Evolutionary conservation across 2,113 vertebrate genomes (phyloP).

Genomic region (Larimichthys crocea): DNA sequence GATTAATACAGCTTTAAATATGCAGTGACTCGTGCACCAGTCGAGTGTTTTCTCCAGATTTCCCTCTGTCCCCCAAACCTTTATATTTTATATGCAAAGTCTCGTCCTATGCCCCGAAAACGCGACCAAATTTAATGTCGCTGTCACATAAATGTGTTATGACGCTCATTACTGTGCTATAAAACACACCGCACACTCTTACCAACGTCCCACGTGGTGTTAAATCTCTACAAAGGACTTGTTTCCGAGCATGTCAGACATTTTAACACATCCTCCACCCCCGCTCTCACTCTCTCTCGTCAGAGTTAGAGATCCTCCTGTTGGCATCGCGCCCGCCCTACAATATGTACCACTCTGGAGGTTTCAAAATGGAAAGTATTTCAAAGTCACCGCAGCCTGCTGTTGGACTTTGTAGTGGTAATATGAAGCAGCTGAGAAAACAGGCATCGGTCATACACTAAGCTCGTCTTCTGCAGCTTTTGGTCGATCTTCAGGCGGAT

Average conservation of each 20-base stretch:
- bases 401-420: slow-evolving; percentile 67
- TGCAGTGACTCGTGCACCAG: neutral
- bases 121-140: neutral
- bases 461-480: slow-evolving; percentile 14
- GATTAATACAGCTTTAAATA: neutral
- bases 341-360: slow-evolving; percentile 32
- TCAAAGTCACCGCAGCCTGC: slow-evolving; percentile 63
- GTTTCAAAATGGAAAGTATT: slow-evolving; percentile 73
- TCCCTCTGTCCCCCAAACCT: neutral
- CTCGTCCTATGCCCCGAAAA: slow-evolving; percentile 2
- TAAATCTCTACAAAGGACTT: slow-evolving; percentile 52
- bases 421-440: slow-evolving; percentile 79
- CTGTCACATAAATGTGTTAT: slow-evolving; percentile 31
- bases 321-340: slow-evolving; percentile 29
- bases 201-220: slow-evolving; percentile 34
- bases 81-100: neutral
- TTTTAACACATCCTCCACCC: slow-evolving; percentile 10
- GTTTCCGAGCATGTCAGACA: slow-evolving; percentile 37
- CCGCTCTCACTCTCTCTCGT: neutral
- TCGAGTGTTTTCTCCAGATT: neutral
- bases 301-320: slow-evolving; percentile 23
- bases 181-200: slow-evolving; percentile 46
- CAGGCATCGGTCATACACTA: slow-evolving; percentile 25
- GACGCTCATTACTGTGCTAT: slow-evolving; percentile 41
- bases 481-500: slow-evolving; percentile 33